Evolutionary conservation across 1,140 invertebrate genomes (phyloP).

Genomic region (Drosophila cardini): DNA sequence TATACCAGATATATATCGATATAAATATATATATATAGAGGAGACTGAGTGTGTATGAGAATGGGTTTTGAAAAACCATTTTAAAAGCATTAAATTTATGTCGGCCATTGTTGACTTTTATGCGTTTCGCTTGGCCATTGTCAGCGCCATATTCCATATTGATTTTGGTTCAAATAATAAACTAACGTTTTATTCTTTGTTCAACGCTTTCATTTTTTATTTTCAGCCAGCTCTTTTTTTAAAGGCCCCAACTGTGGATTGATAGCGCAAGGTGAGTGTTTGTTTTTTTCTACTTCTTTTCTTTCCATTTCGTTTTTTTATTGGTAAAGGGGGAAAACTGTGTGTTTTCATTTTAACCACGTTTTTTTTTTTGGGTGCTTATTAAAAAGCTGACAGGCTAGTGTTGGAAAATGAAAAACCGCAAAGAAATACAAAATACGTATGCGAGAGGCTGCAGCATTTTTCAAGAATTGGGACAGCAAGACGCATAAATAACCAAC

Average conservation of each 20-base stretch:
- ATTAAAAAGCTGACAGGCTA: constrained; percentile 63
- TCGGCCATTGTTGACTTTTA: constrained; percentile 62
- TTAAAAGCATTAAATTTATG: constrained; percentile 74
- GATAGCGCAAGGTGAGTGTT: constrained; percentile 60
- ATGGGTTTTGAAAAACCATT: constrained; percentile 65
- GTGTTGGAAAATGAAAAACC: constrained; percentile 58
- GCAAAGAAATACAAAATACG: constrained; percentile 36
- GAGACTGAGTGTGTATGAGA: constrained; percentile 3
- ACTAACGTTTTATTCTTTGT: constrained; percentile 18
- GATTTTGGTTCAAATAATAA: constrained; percentile 69
- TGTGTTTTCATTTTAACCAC: not conserved
- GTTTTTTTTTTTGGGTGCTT: constrained; percentile 49
- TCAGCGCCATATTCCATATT: constrained; percentile 67
- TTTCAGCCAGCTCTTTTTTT: constrained; percentile 8
- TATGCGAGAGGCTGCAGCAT: constrained; percentile 49
- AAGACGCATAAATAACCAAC: constrained; percentile 80
- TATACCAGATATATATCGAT: constrained; percentile 19
- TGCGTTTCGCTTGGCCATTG: constrained; percentile 37
- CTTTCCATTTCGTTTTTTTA: too few species aligned
- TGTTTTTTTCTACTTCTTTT: not conserved
- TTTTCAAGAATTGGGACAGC: constrained; percentile 79
- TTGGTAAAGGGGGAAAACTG: not conserved
- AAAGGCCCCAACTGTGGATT: constrained; percentile 29
- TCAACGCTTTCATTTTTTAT: not conserved
- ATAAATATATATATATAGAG: not conserved